Evolutionary conservation across 2,888 invertebrate genomes (phyloP).

Genomic region (Gari tellinella): DNA sequence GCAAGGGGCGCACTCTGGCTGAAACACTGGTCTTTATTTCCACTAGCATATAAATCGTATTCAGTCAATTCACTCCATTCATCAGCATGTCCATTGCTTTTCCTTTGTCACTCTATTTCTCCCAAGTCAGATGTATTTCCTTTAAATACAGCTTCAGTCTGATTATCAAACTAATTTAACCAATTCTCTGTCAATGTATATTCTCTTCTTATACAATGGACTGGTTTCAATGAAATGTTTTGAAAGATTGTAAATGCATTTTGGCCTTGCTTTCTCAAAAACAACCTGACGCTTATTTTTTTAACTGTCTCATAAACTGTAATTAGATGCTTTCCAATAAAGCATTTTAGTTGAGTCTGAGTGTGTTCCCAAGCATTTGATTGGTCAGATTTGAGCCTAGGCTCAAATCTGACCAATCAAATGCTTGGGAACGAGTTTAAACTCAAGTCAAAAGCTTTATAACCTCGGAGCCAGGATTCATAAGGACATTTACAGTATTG

Average conservation of each 20-base stretch:
- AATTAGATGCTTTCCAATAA: constrained; percentile 41
- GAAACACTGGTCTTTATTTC: constrained; percentile 45
- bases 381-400: too few relatives aligned
- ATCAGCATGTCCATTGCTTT: not conserved
- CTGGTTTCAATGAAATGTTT: constrained; percentile 45
- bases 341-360: constrained; percentile 22
- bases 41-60: constrained; percentile 21
- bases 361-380: too few relatives aligned
- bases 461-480: constrained; percentile 36
- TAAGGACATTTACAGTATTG: constrained; percentile 50
- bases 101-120: not conserved
- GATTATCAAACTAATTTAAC: constrained; percentile 12
- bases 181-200: constrained; percentile 22
- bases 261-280: constrained; percentile 44
- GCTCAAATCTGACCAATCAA: too few relatives aligned
- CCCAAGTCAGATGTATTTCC: constrained; percentile 1
- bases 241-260: constrained; percentile 34
- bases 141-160: constrained; percentile 9
- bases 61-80: constrained; percentile 31
- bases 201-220: constrained; percentile 40
- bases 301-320: constrained; percentile 24
- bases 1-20: too few relatives aligned
- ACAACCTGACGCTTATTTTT: constrained; percentile 19
- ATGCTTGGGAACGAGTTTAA: too few relatives aligned
- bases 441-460: too few relatives aligned